Base-by-base conservation (phyloP, 1,140 invertebrate genomes). In the Andricus grossulariae region DNA sequence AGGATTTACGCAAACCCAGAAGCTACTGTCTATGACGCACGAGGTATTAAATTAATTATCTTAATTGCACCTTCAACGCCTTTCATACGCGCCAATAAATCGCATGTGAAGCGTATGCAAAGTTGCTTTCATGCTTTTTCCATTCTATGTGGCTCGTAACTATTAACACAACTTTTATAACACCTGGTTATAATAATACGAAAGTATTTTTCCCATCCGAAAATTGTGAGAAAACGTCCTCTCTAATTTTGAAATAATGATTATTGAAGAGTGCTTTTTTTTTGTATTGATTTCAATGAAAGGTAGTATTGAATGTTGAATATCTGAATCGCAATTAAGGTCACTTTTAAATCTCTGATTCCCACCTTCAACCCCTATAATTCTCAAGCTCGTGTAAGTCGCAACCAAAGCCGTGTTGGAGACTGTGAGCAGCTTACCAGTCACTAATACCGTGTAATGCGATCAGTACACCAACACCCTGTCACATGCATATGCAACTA, bases 391-490 rank as follows among this genome's bases (percentile, higher is more conserved):
- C 84, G 72, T 88, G 87, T 89, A 90, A 89, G 85, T 86, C 82
- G 78, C 76, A 55, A 77, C 78, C 81, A 83, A 83, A 85, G 82
- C 80, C 74, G 80, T 50, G 79, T 78, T 80, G 77, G 74, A 84
- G 77, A 78, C 79, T 78, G 72, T 73, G 77, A 86, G 83, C 79
- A 84, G 86, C 88, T 90, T 89, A 90, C 80, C 84, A 84, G 85
- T 88, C 84, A 82, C 83, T 89, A 91, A 91, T 90, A 80, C 88
- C 84, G 71, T 87, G 87, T 91, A 91, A 91, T 91, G 85, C 87
- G 90, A 90, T 90, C 88, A 90, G 84, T 79, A 82, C 80, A 82
- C 84, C 75, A 83, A 85, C 77, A 75, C 77, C 66, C 55, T 57
- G 75, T 71, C 75, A 82, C 84, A 83, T 81, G 52, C 80, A 82